Evolutionary conservation across 2,888 invertebrate species (phyloP), one percentile per base, ranked within the genome.

Genomic region (Acanthoscelides obtectus): DNA sequence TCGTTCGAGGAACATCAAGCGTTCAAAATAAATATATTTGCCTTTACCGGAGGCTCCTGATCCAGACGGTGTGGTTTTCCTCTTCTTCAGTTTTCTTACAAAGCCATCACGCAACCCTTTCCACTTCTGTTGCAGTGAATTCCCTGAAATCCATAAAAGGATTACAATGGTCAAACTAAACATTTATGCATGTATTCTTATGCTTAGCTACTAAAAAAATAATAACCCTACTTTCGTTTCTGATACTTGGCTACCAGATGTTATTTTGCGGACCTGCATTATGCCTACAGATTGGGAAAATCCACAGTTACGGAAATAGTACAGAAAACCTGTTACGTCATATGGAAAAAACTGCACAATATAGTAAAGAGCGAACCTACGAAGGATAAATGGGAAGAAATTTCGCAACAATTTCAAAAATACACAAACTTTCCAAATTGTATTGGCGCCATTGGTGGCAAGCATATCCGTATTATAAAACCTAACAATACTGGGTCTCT

Each of bases 361-460:
- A 64, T 63, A 22, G 64, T 64, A 12, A 64, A 21, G 64, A 64
- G 20, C 20, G 19, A 64, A 19, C 72, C n/a, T 64, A 68, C 69
- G 19, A 45, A 2, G 71, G 76, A 64, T 5, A 12, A 64, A 17
- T 78, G 76, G 77, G 12, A 45, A 27, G 66, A 68, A n/a, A 76
- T 75, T 67, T 70, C 75, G 0, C 22, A 45, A 6, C 74, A 71
- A 21, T 77, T 77, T 66, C 66, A 72, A 19, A 64, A 71, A 8
- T 70, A 22, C n/a, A 73, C 73, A 72, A 67, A 75, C 68, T 74
- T 74, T 64, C 75, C 77, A 22, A 71, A 77, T 72, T 75, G 74
- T 22, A 45, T 75, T 21, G 78, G 78, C 5, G 73, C 73, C 6
- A 12, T 73, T 19, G 73, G 73, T 66, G 72, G 73, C 20, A 73